Percentiles rank a stretch among this genome's conserved stretches.
These are phyloP conservation scores for Neuroterus valhalla DNA, from an alignment of 1,140 invertebrate genomes.

Conservation along the genomic window DNA sequence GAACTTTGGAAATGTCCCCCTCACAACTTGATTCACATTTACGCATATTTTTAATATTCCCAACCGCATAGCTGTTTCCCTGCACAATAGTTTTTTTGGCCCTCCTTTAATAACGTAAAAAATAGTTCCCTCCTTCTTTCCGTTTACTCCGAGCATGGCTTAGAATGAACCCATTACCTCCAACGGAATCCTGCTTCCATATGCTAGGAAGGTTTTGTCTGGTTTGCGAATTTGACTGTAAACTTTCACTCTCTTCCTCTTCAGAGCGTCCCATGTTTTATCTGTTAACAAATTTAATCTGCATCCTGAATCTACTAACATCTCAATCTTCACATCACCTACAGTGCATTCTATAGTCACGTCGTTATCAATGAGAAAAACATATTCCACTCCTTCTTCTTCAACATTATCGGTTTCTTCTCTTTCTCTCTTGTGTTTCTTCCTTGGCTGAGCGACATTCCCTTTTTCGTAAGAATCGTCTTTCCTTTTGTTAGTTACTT, in stretches of 20 bases:
- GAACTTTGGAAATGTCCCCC: neutral
- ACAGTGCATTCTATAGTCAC: neutral
- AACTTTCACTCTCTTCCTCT: neutral
- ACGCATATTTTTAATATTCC: neutral
- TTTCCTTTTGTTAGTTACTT: neutral
- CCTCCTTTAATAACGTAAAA: neutral
- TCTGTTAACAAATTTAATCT: neutral
- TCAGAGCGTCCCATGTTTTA: neutral
- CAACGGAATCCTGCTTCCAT: neutral
- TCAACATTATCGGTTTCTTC: too few relatives aligned
- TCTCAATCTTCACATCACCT: neutral
- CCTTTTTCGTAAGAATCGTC: too few relatives aligned
- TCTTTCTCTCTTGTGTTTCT: too few relatives aligned
- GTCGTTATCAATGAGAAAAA: neutral
- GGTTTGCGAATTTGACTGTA: neutral
- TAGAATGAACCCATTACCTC: neutral
- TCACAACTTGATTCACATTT: neutral
- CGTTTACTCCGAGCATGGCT: neutral
- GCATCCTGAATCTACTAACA: neutral
- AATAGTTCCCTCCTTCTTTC: neutral
- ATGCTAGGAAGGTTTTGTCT: neutral
- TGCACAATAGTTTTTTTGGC: neutral
- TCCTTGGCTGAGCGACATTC: too few relatives aligned
- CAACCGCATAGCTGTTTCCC: neutral
- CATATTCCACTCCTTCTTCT: neutral